Base-by-base conservation (phyloP, 1,140 invertebrate genomes). In the Anastrepha obliqua region DNA sequence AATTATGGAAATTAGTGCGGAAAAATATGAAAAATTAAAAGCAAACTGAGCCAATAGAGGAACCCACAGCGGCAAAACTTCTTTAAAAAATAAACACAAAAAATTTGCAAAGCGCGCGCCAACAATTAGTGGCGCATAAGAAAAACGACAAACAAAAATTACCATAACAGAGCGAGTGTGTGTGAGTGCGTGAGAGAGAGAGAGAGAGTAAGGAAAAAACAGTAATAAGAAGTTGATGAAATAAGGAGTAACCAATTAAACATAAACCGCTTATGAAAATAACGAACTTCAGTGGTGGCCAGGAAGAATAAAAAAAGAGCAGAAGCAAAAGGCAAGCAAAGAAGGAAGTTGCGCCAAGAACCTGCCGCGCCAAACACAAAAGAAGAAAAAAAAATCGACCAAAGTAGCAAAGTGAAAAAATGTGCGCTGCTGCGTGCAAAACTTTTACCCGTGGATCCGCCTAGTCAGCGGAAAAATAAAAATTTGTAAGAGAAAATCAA, bases 211-310 rank as follows among this genome's bases (percentile, higher is more conserved):
- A 55, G 9, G 51, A 55, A 9, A 5, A 9, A 55, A 55, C 51
- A 42, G 44, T 74, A 74, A 74, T 74, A 74, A 74, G 47, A 74
- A 74, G 42, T 74, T 74, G 67, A 74, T 74, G 39, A 74, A 74
- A 47, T 74, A 74, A 74, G 67, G 39, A 42, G 67, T 39, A 74
- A 39, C 42, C 47, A 74, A 74, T 74, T 74, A 74, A 47, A 74
- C 42, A 74, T 74, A 74, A 74, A 74, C 67, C 67, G 67, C 67
- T 74, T 74, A 74, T 47, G 42, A 74, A 74, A 74, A 74, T 74
- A 67, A 67, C 42, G 5, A 39, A 15, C 39, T 39, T 17, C 11
- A 44, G 42, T 74, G 15, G 67, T 74, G 67, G 67, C 5, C 65
- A 39, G 29, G 11, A 9, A 29, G 29, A 29, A 29, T 29, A 29